These are phyloP conservation scores for Cossypha polioptera DNA, from an alignment of 2,797 vertebrate species.

Conservation along the genomic window DNA sequence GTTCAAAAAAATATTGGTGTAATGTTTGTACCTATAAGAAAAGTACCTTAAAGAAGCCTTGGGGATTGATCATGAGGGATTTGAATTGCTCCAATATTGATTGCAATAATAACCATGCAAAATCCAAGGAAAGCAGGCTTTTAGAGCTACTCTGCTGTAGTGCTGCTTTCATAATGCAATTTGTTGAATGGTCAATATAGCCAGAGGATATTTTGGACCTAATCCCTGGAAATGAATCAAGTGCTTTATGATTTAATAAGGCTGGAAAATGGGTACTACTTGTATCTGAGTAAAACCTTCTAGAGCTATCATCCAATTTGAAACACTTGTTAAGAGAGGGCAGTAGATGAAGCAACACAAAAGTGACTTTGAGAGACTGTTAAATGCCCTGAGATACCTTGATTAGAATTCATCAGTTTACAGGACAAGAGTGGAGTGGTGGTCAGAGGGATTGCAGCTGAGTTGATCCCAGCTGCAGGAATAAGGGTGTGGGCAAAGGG, in stretches of 20 bases:
- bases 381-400: conserved; percentile 10
- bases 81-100: conserved; percentile 29
- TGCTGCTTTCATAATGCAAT: conserved; percentile 37
- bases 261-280: conserved; percentile 22
- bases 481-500: not conserved
- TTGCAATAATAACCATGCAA: conserved; percentile 19
- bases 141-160: conserved; percentile 5
- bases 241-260: conserved; percentile 61
- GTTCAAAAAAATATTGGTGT: not conserved
- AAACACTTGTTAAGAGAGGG: conserved; percentile 53
- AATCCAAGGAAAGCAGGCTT: conserved; percentile 13
- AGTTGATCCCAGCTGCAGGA: not conserved
- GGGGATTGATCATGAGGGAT: conserved; percentile 5
- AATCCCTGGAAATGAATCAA: conserved; percentile 53
- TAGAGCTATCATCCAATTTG: conserved; percentile 42
- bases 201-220: conserved; percentile 48
- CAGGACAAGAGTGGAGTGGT: not conserved
- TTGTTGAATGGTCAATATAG: conserved; percentile 61
- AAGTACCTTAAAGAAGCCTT: conserved; percentile 3
- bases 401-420: conserved; percentile 36
- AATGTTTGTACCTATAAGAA: conserved; percentile 23
- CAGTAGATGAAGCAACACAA: conserved; percentile 7
- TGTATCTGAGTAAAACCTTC: conserved; percentile 37
- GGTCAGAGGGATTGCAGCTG: not conserved
- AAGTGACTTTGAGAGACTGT: conserved; percentile 44